Conservation (phyloP, 92 coral and sea anemone genomes). For the Porites divaricata region DNA sequence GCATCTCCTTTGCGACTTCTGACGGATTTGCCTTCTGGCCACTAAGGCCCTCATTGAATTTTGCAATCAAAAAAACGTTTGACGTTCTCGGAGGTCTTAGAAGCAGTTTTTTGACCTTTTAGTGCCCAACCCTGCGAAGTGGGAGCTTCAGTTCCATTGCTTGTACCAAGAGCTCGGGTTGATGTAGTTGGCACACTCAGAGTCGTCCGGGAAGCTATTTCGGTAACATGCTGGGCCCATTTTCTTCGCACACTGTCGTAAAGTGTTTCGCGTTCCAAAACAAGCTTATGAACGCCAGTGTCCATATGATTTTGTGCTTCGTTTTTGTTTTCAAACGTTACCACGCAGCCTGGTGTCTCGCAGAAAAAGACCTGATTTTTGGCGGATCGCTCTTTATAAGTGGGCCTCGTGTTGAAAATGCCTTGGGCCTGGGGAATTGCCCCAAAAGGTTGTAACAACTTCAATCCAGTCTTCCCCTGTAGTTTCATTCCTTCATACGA, state of each 20-base stretch:
- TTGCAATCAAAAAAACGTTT: no score
- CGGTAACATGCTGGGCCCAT: conserved; percentile 56
- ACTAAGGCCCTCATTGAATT: no score
- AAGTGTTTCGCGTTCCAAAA: conserved; percentile 45
- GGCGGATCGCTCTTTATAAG: not conserved
- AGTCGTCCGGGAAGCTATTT: not conserved
- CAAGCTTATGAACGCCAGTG: conserved; percentile 50
- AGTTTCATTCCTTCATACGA: conserved; percentile 1
- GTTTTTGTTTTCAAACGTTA: conserved; percentile 32
- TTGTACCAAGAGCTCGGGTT: not conserved
- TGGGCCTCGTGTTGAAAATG: not conserved
- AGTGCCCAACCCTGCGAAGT: no score
- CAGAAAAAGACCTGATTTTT: conserved; percentile 49
- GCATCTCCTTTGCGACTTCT: conserved; percentile 35
- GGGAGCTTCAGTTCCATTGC: no score
- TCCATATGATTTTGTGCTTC: conserved; percentile 56
- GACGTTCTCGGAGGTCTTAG: no score
- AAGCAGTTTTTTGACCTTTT: no score
- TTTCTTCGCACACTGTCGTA: conserved; percentile 45
- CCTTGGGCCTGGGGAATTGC: not conserved
- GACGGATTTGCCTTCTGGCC: no score
- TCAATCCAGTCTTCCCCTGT: conserved; percentile 35
- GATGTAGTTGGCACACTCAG: not conserved
- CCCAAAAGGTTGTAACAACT: conserved; percentile 45
- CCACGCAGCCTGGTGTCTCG: conserved; percentile 39